phyloP scores from a whole-genome alignment of 1,140 invertebrate species.

The Drosophila novamexicana region DNA sequence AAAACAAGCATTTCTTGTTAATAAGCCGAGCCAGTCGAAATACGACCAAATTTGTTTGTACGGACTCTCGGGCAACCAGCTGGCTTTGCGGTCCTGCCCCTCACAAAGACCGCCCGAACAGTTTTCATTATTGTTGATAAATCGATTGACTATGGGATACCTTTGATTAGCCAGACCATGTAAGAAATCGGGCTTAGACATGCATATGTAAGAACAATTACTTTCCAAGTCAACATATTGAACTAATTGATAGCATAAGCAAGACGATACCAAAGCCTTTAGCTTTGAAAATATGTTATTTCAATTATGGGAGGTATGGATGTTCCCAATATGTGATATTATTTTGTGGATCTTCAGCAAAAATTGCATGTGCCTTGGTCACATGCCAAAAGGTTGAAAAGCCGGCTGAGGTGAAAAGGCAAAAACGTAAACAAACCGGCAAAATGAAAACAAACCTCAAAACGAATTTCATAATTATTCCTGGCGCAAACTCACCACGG shows the following conservation, averaged over 20 bases:
- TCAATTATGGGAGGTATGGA: no score
- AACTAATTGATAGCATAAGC: no score
- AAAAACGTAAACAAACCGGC: constrained; percentile 83
- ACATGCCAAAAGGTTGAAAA: constrained; percentile 41
- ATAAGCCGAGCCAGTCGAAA: constrained; percentile 61
- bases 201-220: no score
- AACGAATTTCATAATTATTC: constrained; percentile 9
- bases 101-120: constrained; percentile 8
- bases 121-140: constrained; percentile 44
- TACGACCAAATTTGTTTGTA: constrained; percentile 62
- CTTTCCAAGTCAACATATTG: no score
- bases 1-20: constrained; percentile 67
- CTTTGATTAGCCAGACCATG: constrained; percentile 3
- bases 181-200: no score
- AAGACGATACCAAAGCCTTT: no score
- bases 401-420: constrained; percentile 59
- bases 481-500: constrained; percentile 64
- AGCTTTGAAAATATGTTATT: no score
- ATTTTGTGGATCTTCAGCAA: constrained; percentile 2
- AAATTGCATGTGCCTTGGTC: constrained; percentile 53
- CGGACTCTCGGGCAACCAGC: constrained; percentile 6
- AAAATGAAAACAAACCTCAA: constrained; percentile 57
- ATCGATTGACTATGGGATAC: neutral
- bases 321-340: neutral
- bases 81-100: constrained; percentile 27